Conservation (phyloP, 2,797 vertebrate species). For the Nyctibius grandis region DNA sequence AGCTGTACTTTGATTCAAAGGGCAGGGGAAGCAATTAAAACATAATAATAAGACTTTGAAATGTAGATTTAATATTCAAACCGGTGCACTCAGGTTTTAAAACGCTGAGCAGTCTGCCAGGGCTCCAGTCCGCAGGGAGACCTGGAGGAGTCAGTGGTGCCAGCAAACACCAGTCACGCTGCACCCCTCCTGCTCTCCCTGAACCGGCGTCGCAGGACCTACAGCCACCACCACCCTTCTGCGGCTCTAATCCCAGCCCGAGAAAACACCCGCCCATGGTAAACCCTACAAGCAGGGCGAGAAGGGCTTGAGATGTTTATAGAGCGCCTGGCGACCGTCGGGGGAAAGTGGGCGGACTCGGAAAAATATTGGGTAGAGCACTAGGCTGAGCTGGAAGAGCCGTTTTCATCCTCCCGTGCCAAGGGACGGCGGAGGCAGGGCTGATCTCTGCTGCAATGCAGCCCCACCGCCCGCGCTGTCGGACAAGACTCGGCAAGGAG, state of each 20-base stretch:
- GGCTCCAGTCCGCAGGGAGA: neutral
- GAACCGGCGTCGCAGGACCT: accelerated
- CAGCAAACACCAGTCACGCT: accelerated
- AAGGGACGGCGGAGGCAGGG: neutral
- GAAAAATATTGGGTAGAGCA: neutral
- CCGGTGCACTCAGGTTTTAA: neutral
- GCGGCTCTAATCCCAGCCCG: neutral
- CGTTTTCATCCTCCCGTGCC: neutral
- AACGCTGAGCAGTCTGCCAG: neutral
- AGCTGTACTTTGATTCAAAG: neutral
- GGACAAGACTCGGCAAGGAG: neutral
- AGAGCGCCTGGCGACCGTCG: neutral
- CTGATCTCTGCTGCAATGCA: neutral
- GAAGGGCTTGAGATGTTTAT: neutral
- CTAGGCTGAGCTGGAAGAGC: neutral
- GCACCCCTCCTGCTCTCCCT: neutral
- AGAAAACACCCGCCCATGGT: neutral
- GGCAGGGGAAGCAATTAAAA: slow-evolving; percentile 20
- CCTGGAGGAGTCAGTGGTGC: neutral
- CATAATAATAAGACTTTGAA: neutral
- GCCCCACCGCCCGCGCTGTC: neutral
- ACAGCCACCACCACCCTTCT: neutral
- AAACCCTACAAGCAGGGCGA: neutral
- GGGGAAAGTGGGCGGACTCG: neutral
- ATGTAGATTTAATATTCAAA: neutral